A percentile compares a stretch with the other conserved stretches of the same genome.
These are phyloP conservation scores for Falcunculus frontatus DNA, from an alignment of 2,113 vertebrate species.

Conservation along the genomic window DNA sequence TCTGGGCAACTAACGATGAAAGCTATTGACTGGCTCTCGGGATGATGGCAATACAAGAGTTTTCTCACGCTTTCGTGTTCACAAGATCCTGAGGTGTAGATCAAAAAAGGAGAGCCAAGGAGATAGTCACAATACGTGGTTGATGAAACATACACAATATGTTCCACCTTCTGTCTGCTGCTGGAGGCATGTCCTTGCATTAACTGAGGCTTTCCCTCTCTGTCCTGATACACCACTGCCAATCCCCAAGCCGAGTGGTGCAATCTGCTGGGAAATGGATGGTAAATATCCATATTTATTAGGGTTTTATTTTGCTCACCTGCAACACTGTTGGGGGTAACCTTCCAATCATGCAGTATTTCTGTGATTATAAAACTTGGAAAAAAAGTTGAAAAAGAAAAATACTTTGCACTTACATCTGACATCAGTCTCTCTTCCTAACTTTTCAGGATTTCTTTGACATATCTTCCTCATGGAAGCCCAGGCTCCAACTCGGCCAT, in stretches of 20 bases:
- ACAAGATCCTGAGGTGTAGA: neutral
- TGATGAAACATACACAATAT: neutral
- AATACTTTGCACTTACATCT: neutral
- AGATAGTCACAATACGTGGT: neutral
- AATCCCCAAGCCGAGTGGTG: neutral
- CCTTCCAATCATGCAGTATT: neutral
- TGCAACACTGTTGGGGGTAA: neutral
- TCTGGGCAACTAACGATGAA: neutral
- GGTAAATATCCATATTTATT: neutral
- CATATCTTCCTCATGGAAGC: neutral
- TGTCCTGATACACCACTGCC: neutral
- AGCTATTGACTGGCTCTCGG: neutral
- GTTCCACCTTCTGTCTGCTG: neutral
- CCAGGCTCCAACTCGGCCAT: neutral
- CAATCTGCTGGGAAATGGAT: neutral
- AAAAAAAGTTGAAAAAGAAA: neutral
- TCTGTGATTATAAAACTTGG: neutral
- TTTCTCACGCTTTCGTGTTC: neutral
- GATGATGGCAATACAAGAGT: neutral
- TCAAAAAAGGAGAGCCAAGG: neutral
- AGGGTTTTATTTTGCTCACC: neutral
- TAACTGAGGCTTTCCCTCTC: neutral
- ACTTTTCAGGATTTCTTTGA: neutral
- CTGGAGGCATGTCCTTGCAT: neutral
- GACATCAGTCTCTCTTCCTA: neutral